phyloP scores from a whole-genome alignment of 2,113 vertebrate genomes.

The Sander vitreus region DNA sequence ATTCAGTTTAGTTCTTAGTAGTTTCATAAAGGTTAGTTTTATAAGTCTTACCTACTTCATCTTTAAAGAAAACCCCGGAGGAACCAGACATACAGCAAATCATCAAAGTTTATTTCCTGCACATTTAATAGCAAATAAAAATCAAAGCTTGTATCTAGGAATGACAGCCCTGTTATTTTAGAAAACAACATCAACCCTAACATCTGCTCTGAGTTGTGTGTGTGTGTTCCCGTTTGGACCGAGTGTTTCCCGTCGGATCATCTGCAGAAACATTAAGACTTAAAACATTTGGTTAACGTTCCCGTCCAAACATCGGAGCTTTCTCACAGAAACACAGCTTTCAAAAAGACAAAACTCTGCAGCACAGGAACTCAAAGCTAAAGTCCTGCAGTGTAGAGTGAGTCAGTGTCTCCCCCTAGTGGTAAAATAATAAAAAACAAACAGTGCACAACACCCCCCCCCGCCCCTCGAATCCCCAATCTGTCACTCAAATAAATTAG shows the following conservation, averaged over 20 bases:
- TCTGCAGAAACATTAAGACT: too few species aligned
- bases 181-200: conserved; percentile 4
- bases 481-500: conserved; percentile 66
- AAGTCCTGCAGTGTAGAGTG: not conserved
- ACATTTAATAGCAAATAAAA: conserved; percentile 72
- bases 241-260: not conserved
- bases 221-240: not conserved
- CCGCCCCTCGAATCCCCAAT: not conserved
- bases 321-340: not conserved
- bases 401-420: conserved; percentile 43
- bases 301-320: not conserved
- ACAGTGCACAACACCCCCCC: conserved; percentile 26
- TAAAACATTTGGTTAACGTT: too few species aligned
- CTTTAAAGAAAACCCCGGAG: not conserved
- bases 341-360: not conserved
- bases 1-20: too few species aligned
- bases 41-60: too few species aligned
- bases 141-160: conserved; percentile 15
- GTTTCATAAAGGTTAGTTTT: too few species aligned
- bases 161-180: conserved; percentile 11
- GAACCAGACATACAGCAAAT: conserved; percentile 45
- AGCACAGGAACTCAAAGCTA: not conserved
- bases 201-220: not conserved
- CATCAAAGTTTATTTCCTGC: conserved; percentile 69
- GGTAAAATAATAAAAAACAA: conserved; percentile 13